Base-by-base conservation (phyloP, 2,797 vertebrate species). In the Antennarius maculatus region DNA sequence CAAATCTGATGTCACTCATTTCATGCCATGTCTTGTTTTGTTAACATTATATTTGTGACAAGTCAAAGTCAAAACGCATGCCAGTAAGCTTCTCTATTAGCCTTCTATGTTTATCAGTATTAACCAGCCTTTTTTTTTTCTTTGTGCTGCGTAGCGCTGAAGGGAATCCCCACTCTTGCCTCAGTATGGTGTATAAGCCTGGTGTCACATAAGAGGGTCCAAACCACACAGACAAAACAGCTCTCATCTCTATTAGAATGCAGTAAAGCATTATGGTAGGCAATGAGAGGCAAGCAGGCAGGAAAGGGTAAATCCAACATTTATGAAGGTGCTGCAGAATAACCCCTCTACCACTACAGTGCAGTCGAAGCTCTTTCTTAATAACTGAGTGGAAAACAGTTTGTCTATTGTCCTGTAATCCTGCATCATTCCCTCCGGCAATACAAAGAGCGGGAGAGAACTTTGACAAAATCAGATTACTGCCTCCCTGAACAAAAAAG, bases 161-260 rank as follows among this genome's bases (percentile, higher is more conserved):
- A 91, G 91, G 92, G 92, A 94, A 94, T 93, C 92, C 93, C 92
- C 67, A 34, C 81, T 82, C 83, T 82, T 88, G 67, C 62, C 80
- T 88, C 84, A 76, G 84, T 91, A 85, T 88, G 90, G 86, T 85
- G 69, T 82, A 83, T 79, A 79, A 90, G 77, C 84, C 70, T 80
- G 77, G 54, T 54, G 42, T 93, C 92, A 89, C 77, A 80, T 90
- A 94, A 94, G 74, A 61, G 66, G 72, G 69, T 69, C 69, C 34
- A 54, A 82, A 65, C 9, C 49, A 81, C 77, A 68, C 72, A 88
- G 85, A 84, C 77, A 77, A 23, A 75, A 46, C 50, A 69, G 77
- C 71, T 71, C 74, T 82, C 75, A 79, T 81, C 79, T 80, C 80
- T 71, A 67, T 81, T 61, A 78, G 73, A 57, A 76, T 63, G 61